Base-by-base conservation (phyloP, 2,113 vertebrate genomes). In the Turnix velox region DNA sequence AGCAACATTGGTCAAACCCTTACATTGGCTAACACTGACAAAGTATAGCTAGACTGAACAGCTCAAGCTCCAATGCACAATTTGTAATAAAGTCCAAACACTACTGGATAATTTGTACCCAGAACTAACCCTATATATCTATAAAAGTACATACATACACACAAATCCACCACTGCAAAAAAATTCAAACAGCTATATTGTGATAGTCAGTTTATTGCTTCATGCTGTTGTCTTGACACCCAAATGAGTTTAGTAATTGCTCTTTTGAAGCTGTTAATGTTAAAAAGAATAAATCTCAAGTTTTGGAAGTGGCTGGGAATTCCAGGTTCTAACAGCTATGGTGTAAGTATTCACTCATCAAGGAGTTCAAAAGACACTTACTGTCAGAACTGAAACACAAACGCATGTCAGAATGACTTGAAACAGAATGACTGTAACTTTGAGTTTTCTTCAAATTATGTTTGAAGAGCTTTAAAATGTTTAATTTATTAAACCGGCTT, bases 401-500 rank as follows among this genome's bases (percentile, higher is more conserved):
- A 87, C 27, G 10, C 83, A 87, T 57, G 84, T 87, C 84, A 91
- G 66, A 89, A 89, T 2, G 6, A 92, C 95, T 91, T 94, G 87
- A 95, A 96, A 94, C 66, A 95, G 84, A 78, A 94, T 37, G 15
- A 84, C 91, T 96, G 1, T 42, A 92, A 82, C 54, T 68, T 94
- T 69, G 69, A 40, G 39, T 88, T 88, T 92, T 85, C 88, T 72
- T 92, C 87, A 90, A 82, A 84, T 84, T 84, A 89, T 17, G 49
- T 82, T 92, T 95, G 80, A 92, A 93, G 90, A 93, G 79, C 42
- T 94, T 85, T 83, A 85, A 89, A 93, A 94, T 85, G 58, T 76
- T 94, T 93, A 73, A 95, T 94, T 92, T 96, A 96, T 94, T 92
- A 92, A 94, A 85, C 45, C 1, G 6, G 37, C 71, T 96, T 92